These are phyloP conservation scores for Coregonus suidteri DNA, from an alignment of 2,797 vertebrate species.

Conservation along the genomic window DNA sequence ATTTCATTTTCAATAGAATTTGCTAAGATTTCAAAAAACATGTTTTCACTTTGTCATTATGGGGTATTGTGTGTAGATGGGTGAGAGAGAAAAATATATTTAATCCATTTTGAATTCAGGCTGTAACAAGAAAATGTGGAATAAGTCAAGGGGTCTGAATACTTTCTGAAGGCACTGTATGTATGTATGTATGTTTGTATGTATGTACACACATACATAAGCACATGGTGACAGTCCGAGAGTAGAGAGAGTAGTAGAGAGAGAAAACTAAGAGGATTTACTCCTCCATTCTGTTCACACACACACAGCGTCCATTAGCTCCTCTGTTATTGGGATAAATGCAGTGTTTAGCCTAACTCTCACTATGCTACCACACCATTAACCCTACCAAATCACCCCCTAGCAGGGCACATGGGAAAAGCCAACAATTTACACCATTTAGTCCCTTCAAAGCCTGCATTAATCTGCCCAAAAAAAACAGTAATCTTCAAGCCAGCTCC, in stretches of 20 bases:
- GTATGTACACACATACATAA: too few relatives aligned
- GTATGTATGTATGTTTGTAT: too few relatives aligned
- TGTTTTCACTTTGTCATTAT: too few relatives aligned
- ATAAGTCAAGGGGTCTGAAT: too few relatives aligned
- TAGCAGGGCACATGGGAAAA: neutral
- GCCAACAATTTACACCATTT: constrained; percentile 22
- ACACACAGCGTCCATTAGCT: constrained; percentile 1
- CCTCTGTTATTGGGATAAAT: too few relatives aligned
- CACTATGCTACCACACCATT: neutral
- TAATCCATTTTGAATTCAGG: too few relatives aligned
- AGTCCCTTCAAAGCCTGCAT: constrained; percentile 10
- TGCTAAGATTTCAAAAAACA: too few relatives aligned
- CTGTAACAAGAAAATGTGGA: too few relatives aligned
- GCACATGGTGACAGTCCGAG: neutral
- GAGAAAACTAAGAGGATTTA: constrained; percentile 56
- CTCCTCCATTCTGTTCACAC: constrained; percentile 36
- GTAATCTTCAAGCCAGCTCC: constrained; percentile 1
- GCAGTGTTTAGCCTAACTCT: neutral
- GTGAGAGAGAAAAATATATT: too few relatives aligned
- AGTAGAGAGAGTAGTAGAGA: constrained; percentile 21
- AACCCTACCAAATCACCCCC: neutral
- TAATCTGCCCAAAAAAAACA: constrained; percentile 11
- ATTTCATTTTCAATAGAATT: too few relatives aligned
- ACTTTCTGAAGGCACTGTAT: too few relatives aligned
- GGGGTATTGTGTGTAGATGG: too few relatives aligned